Base-by-base conservation (phyloP, 2,113 vertebrate species). In the Nematolebias whitei region DNA sequence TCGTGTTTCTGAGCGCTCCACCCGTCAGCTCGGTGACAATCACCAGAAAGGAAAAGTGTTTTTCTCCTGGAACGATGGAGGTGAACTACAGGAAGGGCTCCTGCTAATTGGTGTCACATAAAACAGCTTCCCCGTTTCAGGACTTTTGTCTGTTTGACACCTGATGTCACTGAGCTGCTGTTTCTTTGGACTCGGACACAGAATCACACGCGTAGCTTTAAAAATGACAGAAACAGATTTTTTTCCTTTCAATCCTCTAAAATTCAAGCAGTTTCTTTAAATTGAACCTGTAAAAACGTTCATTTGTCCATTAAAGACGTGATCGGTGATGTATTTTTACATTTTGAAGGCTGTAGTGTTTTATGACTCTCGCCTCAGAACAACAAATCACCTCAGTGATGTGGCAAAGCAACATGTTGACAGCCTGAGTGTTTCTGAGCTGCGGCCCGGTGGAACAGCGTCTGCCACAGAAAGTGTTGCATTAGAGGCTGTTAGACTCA, bases 101-200 rank as follows among this genome's bases (percentile, higher is more conserved):
- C 44, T 13, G 6, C 56, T 72, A 72, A 65, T 52, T 73, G 61
- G 53, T 0, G 24, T 29, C 29, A 26, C 24, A 24, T 62, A 15
- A 15, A 12, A 35, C n/a, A 26, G 23, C 49, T 51, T 7, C 3
- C 20, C 18, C 50, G 57, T 20, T 38, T 15, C 57, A 55, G 51
- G 26, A 29, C 3, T 4, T 4, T 2, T 10, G 10, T 26, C 41
- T 13, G 29, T 32, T 40, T 26, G 3, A 41, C 12, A 15, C 15
- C 40, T 15, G 40, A 5, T 41, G 14, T 10, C 5, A 15, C 5
- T 41, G 3, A 41, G 1, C 40, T 15, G 40, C 2, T 41, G 12
- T 15, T 41, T 41, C 2, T 13, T 2, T 3, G 2, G 9, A 7
- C 11, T 39, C 2, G 38, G 38, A 1, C 2, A 39, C 38, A 39